Evolutionary conservation across 2,797 vertebrate species (phyloP).

Genomic region (Danio albolineatus): DNA sequence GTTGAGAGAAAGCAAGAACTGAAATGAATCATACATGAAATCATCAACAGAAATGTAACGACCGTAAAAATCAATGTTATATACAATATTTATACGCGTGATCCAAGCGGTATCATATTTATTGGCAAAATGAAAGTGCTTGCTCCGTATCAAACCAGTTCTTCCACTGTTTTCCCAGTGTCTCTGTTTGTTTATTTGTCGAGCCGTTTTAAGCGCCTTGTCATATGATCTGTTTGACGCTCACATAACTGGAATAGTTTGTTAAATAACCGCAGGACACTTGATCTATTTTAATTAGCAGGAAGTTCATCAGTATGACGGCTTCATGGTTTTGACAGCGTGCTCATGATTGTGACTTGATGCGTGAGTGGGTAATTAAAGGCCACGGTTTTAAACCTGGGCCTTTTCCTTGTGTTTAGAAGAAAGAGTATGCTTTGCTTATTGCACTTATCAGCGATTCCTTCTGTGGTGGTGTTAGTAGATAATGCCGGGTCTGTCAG

Average conservation of each 20-base stretch:
- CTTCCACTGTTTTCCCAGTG: background rate
- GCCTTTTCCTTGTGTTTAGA: background rate
- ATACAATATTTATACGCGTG: too few relatives aligned
- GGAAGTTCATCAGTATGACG: background rate
- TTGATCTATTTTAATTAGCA: background rate
- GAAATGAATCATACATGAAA: too few relatives aligned
- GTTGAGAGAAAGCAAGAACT: too few relatives aligned
- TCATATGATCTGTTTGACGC: background rate
- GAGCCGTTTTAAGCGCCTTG: background rate
- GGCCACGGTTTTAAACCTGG: background rate
- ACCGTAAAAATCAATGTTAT: too few relatives aligned
- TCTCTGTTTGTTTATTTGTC: background rate
- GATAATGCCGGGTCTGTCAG: background rate
- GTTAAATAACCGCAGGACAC: background rate
- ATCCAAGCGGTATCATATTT: background rate
- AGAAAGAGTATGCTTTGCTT: background rate
- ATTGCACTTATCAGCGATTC: background rate
- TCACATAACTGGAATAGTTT: background rate
- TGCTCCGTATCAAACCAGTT: background rate
- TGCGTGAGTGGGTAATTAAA: constrained; percentile 1
- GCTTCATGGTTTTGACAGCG: background rate
- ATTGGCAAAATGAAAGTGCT: background rate
- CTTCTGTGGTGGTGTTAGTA: too few relatives aligned
- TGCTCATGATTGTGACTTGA: constrained; percentile 23
- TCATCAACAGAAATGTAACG: too few relatives aligned